Percentiles rank a stretch among this genome's conserved stretches.
phyloP scores from a whole-genome alignment of 2,113 vertebrate genomes.

The Coregonus clupeaformis region DNA sequence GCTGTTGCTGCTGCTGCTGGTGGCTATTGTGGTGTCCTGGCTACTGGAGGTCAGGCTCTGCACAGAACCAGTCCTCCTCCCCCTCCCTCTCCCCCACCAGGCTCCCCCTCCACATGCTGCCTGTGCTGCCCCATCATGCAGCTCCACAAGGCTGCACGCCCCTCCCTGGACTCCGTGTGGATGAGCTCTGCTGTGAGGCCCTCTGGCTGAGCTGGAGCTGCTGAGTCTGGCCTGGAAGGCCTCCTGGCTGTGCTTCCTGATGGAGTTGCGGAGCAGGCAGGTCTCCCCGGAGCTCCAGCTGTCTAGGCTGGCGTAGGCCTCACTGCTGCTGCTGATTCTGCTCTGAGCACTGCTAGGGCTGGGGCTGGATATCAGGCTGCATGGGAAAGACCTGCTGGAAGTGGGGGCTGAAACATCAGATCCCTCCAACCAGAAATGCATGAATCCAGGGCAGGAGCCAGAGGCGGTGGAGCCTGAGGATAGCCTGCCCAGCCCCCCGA shows the following conservation, averaged over 20 bases:
- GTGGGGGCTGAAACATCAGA: neutral
- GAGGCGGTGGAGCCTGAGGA: slow-evolving; percentile 3
- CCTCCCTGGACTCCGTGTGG: slow-evolving; percentile 26
- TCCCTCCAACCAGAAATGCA: slow-evolving; percentile 44
- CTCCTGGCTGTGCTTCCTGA: slow-evolving; percentile 62
- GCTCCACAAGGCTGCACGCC: slow-evolving; percentile 11
- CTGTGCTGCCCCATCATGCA: slow-evolving; percentile 12
- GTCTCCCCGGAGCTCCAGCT: slow-evolving; percentile 54
- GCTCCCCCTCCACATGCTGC: slow-evolving; percentile 38
- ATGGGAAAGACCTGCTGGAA: slow-evolving; percentile 22
- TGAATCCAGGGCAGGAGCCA: slow-evolving; percentile 5
- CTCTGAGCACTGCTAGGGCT: slow-evolving; percentile 29
- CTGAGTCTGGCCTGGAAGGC: slow-evolving; percentile 52
- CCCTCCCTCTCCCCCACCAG: slow-evolving; percentile 21
- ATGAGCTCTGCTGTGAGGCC: slow-evolving; percentile 15
- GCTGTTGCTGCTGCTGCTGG: slow-evolving; percentile 36
- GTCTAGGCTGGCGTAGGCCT: slow-evolving; percentile 27
- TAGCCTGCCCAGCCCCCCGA: neutral
- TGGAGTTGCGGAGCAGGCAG: slow-evolving; percentile 52
- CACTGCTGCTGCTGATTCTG: slow-evolving; percentile 45
- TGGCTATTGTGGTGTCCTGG: slow-evolving; percentile 35
- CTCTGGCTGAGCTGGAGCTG: slow-evolving; percentile 6
- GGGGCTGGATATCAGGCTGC: slow-evolving; percentile 28
- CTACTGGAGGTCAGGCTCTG: slow-evolving; percentile 28
- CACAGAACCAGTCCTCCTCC: slow-evolving; percentile 54